Base-by-base conservation (phyloP, 1,140 invertebrate genomes). In the Aphidius gifuensis region DNA sequence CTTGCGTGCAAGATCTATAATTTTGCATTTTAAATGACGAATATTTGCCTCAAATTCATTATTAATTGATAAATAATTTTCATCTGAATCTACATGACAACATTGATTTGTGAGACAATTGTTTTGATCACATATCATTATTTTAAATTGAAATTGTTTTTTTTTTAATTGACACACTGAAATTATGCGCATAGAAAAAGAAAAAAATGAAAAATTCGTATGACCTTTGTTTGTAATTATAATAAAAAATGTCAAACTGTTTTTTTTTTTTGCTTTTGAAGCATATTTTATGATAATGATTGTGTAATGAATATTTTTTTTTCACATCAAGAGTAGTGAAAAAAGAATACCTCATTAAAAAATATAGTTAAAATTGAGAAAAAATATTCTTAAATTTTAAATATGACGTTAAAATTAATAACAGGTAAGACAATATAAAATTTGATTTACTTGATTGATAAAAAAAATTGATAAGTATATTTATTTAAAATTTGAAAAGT, bases 21-120 rank as follows among this genome's bases (percentile, higher is more conserved):
- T 60, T 65, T 75, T 73, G 58, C 69, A 71, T 63, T 77, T 77
- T 6, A 63, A 51, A 39, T 75, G 72, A 60, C 58, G 58, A 9
- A 70, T 62, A 49, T 64, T 66, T 32, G 40, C 61, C 61, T 73
- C 42, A 45, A 77, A 74, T n/a, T 73, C 70, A 32, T 46, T 49
- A 7, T 46, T 50, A 21, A 43, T 9, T 4, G 39, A 11, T 4
- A 53, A 45, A 9, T 57, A 16, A 32, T 58, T 53, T 5, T 9
- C 40, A 23, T 9, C 43, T 6, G 58, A 60, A 7, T 43, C 47
- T 44, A 45, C 32, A 47, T 56, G 50, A n/a, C 38, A 40, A 40
- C 59, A 61, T 50, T 51, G 38, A 54, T 53, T 4, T 11, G 40
- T 57, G 5, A 21, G 42, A 44, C 58, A 65, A n/a, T n/a, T 58